Base-by-base conservation (phyloP, 2,888 invertebrate species). In the Odontomyia ornata region DNA sequence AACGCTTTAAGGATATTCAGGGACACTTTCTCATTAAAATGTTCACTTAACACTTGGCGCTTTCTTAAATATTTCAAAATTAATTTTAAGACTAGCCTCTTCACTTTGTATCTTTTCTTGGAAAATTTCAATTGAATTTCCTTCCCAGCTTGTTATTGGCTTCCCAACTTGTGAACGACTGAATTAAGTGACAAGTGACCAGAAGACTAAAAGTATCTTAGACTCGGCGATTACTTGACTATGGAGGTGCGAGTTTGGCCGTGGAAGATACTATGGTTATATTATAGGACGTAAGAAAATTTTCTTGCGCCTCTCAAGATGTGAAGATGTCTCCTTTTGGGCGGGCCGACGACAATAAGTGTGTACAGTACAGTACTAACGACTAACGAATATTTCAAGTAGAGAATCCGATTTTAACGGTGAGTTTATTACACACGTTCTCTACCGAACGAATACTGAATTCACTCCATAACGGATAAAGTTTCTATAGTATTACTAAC, bases 141-240 rank as follows among this genome's bases (percentile, higher is more conserved):
- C 7, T 21, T 11, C 25, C 11, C 15, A n/a, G 18, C 69, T 47
- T 69, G 43, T 69, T 69, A 13, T 15, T 69, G 46, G 46, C 69
- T 46, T 47, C 69, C 46, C 46, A 69, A 69, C 5, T 69, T 23
- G 69, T 27, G 69, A 47, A 21, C 28, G 69, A 69, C 69, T 69
- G 69, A 69, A 69, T 25, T 47, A 27, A 25, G 18, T 47, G 23
- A 21, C 69, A 2, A 36, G 25, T 69, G 69, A 69, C 69, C 69
- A 69, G 36, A 65, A 65, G 36, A 36, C 36, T 36, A 36, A 36
- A 65, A 65, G 65, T 47, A 47, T 69, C 69, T 23, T 5, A 67
- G 23, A 60, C 43, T 67, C 36, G 2, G 69, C 23, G 18, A n/a
- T 69, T 7, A 46, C 4, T 18, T 65, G 65, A 9, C 30, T 23